Evolutionary conservation across 1,140 invertebrate genomes (phyloP), one percentile per base, ranked within the genome.

Genomic region (Cepaea nemoralis): DNA sequence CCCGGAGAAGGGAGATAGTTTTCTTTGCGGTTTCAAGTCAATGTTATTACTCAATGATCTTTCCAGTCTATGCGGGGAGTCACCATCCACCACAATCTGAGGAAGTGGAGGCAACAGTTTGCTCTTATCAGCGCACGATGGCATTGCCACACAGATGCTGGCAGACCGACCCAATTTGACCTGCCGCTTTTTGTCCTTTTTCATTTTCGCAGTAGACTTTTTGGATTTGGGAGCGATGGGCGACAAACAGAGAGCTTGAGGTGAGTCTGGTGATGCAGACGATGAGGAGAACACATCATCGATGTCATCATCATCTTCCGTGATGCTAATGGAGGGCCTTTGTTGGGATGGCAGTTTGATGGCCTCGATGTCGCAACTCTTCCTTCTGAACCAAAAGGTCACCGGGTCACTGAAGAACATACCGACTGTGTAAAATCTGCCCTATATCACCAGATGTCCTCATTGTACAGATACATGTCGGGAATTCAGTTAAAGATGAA

Each of bases 351-450:
- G 33, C 0, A 6, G 55, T 19, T 8, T n/a, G 37, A n/a, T 69
- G n/a, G 3, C 14, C 6, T 55, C 35, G 24, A 3, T 39, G 0
- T 66, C 55, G 19, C 24, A 24, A 35, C 69, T 80, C 27, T 67
- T 66, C n/a, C 78, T 14, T 27, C 78, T 24, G 48, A 80, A 80
- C 78, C 78, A 80, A 14, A 80, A 16, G 3, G 42, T 73, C 0
- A 80, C 69, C 3, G 78, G 78, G 37, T 80, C 78, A 37, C 67
- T 71, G 27, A 80, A 48, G 39, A 80, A 80, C 78, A 80, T 80
- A 24, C 2, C 66, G 50, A n/a, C 73, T 16, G 33, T 10, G 19
- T 24, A 10, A 19, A 45, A 45, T 10, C 42, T 45, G 42, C 8
- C 42, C 42, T 45, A 45, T n/a, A n/a, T n/a, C n/a, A n/a, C n/a